Conservation (phyloP, 2,797 vertebrate species). For the Malurus splendens region DNA sequence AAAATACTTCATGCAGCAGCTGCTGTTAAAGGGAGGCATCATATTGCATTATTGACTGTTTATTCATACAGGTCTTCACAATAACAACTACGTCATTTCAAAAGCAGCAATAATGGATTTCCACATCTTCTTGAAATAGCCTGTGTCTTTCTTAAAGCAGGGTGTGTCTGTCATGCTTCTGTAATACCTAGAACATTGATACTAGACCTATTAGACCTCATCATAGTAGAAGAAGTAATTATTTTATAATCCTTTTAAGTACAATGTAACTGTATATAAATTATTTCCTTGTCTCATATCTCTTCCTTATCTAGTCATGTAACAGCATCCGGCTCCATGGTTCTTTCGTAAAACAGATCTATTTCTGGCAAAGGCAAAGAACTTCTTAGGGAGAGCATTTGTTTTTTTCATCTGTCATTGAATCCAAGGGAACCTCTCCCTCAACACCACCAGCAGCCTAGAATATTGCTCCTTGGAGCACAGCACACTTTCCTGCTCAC, state of each 20-base stretch:
- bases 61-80: background rate
- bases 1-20: background rate
- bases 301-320: background rate
- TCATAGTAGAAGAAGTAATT: background rate
- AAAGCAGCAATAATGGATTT: background rate
- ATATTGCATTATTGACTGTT: background rate
- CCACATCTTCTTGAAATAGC: background rate
- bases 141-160: background rate
- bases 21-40: background rate
- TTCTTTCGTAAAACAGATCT: background rate
- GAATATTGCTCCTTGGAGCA: background rate
- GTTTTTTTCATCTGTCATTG: background rate
- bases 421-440: background rate
- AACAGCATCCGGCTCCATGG: background rate
- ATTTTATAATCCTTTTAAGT: background rate
- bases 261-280: background rate
- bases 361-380: background rate
- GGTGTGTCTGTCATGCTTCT: background rate
- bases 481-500: accelerated
- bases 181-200: background rate
- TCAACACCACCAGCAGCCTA: background rate
- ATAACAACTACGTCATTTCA: background rate
- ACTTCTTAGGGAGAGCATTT: background rate
- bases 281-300: background rate
- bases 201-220: background rate